Conservation (phyloP, 2,113 vertebrate species). For the Athene noctua region DNA sequence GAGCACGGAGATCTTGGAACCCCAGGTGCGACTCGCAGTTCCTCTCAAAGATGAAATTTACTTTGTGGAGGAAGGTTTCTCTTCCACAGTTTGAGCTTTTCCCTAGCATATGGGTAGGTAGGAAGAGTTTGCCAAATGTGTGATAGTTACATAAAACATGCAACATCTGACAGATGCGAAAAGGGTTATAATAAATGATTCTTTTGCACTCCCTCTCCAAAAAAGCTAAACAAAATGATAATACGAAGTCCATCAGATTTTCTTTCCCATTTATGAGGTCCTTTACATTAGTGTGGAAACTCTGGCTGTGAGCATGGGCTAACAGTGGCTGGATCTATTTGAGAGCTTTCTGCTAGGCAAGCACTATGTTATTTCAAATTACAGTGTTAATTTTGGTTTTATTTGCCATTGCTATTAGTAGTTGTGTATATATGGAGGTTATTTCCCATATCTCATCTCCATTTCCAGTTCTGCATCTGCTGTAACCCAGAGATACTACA, state of each 20-base stretch:
- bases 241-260: neutral
- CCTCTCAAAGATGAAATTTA: neutral
- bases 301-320: neutral
- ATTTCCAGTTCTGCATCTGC: neutral
- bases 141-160: constrained; percentile 55
- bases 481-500: neutral
- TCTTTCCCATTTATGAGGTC: neutral
- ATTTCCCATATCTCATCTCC: neutral
- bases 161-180: constrained; percentile 30
- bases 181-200: constrained; percentile 21
- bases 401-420: neutral
- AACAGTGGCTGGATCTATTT: neutral
- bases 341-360: neutral
- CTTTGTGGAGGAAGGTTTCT: constrained; percentile 33
- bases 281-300: neutral
- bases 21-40: neutral
- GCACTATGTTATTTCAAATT: neutral
- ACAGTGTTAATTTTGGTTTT: neutral
- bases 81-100: constrained; percentile 30
- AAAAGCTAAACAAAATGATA: neutral
- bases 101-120: constrained; percentile 55
- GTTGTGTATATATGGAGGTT: neutral
- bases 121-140: constrained; percentile 57
- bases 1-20: neutral
- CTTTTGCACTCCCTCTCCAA: neutral